Conservation (phyloP, 1,140 invertebrate genomes). For the Papilio aristodemus region DNA sequence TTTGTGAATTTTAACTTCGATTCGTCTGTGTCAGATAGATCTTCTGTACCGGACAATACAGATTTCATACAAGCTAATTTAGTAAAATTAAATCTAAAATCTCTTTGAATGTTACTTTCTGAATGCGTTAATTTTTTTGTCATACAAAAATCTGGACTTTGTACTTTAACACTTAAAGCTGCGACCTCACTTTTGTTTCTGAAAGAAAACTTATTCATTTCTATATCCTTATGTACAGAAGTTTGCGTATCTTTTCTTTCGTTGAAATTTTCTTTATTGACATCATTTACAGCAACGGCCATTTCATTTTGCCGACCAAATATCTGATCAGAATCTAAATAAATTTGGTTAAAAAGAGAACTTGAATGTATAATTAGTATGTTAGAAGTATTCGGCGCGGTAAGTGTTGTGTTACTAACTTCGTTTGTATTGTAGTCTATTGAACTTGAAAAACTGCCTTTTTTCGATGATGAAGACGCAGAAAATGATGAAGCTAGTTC, state of each 20-base stretch:
- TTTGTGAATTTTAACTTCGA: slow-evolving; percentile 38
- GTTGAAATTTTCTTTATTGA: background rate
- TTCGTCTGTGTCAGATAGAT: slow-evolving; percentile 37
- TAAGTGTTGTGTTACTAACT: slow-evolving; percentile 15
- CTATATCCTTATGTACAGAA: background rate
- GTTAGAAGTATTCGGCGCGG: slow-evolving; percentile 5
- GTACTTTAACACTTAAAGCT: background rate
- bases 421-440: slow-evolving; percentile 13
- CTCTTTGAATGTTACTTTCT: slow-evolving; percentile 9
- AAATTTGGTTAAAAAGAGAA: slow-evolving; percentile 44
- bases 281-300: background rate
- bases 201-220: background rate
- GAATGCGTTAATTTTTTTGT: slow-evolving; percentile 2
- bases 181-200: slow-evolving; percentile 13
- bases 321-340: slow-evolving; percentile 37
- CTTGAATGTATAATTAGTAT: slow-evolving; percentile 42
- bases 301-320: slow-evolving; percentile 38
- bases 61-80: slow-evolving; percentile 39
- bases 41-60: slow-evolving; percentile 35
- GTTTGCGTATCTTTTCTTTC: background rate
- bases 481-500: slow-evolving; percentile 5
- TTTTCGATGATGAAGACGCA: background rate
- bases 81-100: background rate
- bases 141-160: slow-evolving; percentile 5
- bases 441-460: slow-evolving; percentile 24